A percentile compares a stretch with the other conserved stretches of the same genome.
These are phyloP conservation scores for Melanargia galathea DNA, from an alignment of 2,888 invertebrate species.

Conservation along the genomic window DNA sequence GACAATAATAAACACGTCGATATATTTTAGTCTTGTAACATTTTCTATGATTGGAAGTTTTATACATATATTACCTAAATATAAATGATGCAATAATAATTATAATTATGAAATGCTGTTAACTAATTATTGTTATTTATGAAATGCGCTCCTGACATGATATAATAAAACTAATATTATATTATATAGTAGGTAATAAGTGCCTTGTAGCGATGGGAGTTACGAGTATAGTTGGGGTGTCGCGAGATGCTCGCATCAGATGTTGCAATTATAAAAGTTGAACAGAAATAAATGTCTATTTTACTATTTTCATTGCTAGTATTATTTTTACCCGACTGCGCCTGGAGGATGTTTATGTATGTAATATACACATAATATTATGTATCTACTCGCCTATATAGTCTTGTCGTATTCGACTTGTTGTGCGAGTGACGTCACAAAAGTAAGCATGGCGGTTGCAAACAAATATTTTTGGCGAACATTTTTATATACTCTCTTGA, in stretches of 20 bases:
- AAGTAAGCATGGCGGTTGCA: too few relatives aligned
- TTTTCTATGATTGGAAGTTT: slow-evolving; percentile 9
- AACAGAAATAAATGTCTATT: slow-evolving; percentile 79
- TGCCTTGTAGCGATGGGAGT: slow-evolving; percentile 66
- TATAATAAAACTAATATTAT: not conserved
- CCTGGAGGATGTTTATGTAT: too few relatives aligned
- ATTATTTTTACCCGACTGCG: slow-evolving; percentile 57
- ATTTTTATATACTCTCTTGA: too few relatives aligned
- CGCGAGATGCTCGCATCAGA: slow-evolving; percentile 57
- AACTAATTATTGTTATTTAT: slow-evolving; percentile 4
- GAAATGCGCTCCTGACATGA: not conserved
- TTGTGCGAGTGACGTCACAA: too few relatives aligned
- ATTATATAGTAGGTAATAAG: slow-evolving; percentile 44
- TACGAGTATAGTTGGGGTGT: not conserved
- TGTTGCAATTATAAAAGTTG: slow-evolving; percentile 74
- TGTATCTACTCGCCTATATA: too few relatives aligned
- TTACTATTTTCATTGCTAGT: slow-evolving; percentile 81
- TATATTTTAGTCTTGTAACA: not conserved
- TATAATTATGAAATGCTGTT: slow-evolving; percentile 1
- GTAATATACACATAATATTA: not conserved
- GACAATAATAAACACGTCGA: slow-evolving; percentile 3
- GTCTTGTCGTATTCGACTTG: too few relatives aligned
- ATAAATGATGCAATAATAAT: slow-evolving; percentile 1
- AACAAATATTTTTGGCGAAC: too few relatives aligned
- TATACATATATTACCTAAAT: not conserved